Base-by-base conservation (phyloP, 2,797 vertebrate genomes). In the Linurgus olivaceus region DNA sequence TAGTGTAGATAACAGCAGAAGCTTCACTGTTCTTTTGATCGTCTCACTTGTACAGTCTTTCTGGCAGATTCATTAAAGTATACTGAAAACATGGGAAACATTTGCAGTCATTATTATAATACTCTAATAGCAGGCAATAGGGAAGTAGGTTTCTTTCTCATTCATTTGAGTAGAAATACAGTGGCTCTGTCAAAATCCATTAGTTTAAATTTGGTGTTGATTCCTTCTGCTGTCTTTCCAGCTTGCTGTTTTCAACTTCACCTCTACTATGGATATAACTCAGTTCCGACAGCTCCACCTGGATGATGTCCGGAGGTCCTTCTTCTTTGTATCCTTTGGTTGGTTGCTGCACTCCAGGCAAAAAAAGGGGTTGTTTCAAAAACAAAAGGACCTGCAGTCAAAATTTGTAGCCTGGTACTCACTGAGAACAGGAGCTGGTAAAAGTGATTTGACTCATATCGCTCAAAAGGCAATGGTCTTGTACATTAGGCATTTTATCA, bases 271-370 rank as follows among this genome's bases (percentile, higher is more conserved):
- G 21, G 98, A 99, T 95, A 98, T 98, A 96, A 97, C 97, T 94
- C 98, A 98, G 93, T 97, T 99, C 94, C 98, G 99, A 71, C 98
- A 98, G 84, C 98, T 99, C 51, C 98, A 97, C 94, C 81, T 98
- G 38, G 99, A 99, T 62, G 99, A 99, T 17, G 95, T 99, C 87
- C 98, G 99, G 63, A 98, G 99, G 97, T 99, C 99, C 11, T 99
- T 99, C 94, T 99, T 99, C 97, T 99, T 99, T 88, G 99, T 99
- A 99, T 99, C 99, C 99, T 98, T 98, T 97, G 72, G 16, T 44
- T 31, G 6, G 38, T 94, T 70, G 33, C 55, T 91, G 44, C 12
- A 5, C 86, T 91, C 35, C 52, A 40, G 35, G 42, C 15, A 13
- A 6, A 70, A 72, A 20, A 54, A 17, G 33, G 35, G 17, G 45